These are phyloP conservation scores for Zaprionus vittiger DNA, from an alignment of 1,140 invertebrate genomes.

Conservation along the genomic window DNA sequence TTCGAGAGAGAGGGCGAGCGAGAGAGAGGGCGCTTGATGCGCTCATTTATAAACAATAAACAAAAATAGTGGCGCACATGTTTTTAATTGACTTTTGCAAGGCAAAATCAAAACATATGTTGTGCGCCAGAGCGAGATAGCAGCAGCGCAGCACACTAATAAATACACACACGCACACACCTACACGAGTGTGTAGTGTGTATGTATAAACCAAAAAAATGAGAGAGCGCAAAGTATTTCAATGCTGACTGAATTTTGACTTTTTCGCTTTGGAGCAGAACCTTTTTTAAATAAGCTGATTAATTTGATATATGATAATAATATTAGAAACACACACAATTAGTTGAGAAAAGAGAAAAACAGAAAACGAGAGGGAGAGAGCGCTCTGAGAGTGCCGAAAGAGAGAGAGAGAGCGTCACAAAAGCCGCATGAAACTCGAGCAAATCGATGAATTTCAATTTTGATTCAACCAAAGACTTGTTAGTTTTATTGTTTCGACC, in stretches of 20 bases:
- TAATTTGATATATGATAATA: neutral
- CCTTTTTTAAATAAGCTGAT: neutral
- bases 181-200: neutral
- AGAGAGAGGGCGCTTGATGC: conserved; percentile 41
- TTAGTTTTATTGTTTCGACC: conserved; percentile 26
- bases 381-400: neutral
- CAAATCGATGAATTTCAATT: conserved; percentile 14
- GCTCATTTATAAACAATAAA: conserved; percentile 83
- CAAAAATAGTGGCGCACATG: conserved; percentile 81
- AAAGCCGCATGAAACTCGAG: conserved; percentile 32
- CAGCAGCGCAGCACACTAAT: neutral
- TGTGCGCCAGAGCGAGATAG: conserved; percentile 36
- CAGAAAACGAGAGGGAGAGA: neutral
- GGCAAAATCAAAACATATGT: conserved; percentile 65
- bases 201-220: conserved; percentile 8
- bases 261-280: conserved; percentile 7
- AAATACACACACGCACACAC: neutral
- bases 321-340: neutral
- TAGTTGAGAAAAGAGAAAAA: neutral
- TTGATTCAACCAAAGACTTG: neutral
- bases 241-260: conserved; percentile 35
- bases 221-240: conserved; percentile 43
- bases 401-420: conserved; percentile 15
- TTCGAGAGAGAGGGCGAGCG: conserved; percentile 23
- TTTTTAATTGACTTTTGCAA: conserved; percentile 74